Base-by-base conservation (phyloP, 2,888 invertebrate genomes). In the Diaperis boleti region DNA sequence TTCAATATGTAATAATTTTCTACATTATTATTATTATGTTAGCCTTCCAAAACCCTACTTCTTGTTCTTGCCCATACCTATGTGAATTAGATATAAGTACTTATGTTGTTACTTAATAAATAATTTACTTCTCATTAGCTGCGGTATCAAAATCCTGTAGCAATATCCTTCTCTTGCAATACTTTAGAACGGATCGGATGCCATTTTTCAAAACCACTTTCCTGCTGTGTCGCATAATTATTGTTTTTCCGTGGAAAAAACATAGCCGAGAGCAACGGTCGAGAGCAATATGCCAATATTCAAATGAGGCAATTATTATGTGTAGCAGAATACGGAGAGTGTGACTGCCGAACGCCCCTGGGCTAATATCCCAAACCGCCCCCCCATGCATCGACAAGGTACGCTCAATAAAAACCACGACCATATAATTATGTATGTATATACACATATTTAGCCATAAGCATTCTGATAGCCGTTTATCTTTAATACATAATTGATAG, bases 401-500 rank as follows among this genome's bases (percentile, higher is more conserved):
- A 75, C 76, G 74, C 71, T 75, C 76, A 75, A 78, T 79, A 79
- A 80, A 81, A 80, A 78, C 77, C 75, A 75, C 74, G 74, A 79
- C 78, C 74, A 78, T 82, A 81, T 82, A 82, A 82, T 81, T 82
- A 81, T 79, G 80, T 79, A 81, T 81, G 81, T 80, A 81, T 81
- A 81, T 81, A 79, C 77, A 81, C 77, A 79, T 79, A 79, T 81
- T 81, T 81, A 81, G 81, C 81, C 82, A 81, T 80, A 80, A 81
- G 81, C 81, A 80, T 76, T 81, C 72, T 69, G 79, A 80, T 78
- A 77, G 79, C 76, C 81, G 81, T 81, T 82, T 81, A 82, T 82
- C 81, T 82, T 77, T 80, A 81, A 81, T 81, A 80, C 80, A 80
- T 82, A 82, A 82, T 82, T 82, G 82, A 81, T 82, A 79, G 81